Evolutionary conservation across 1,140 invertebrate species (phyloP).

Genomic region (Pseudobourletiella spinata): DNA sequence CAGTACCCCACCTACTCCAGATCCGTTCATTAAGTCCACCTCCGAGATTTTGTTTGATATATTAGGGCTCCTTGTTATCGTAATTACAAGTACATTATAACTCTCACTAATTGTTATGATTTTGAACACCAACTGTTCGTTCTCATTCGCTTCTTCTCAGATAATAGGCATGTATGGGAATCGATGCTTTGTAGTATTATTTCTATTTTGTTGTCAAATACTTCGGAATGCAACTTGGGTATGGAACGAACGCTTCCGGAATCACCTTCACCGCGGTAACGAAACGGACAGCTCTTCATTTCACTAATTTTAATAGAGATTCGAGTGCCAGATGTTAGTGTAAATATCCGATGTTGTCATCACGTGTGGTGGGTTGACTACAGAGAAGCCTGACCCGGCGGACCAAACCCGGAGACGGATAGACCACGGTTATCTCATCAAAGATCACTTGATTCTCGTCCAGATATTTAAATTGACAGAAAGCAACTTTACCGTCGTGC

Average conservation of each 20-base stretch:
- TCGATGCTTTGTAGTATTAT: neutral
- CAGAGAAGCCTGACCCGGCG: neutral
- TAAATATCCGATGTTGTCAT: no score
- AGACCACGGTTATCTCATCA: neutral
- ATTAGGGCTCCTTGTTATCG: neutral
- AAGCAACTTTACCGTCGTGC: neutral
- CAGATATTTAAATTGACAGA: constrained; percentile 1
- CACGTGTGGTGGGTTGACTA: no score
- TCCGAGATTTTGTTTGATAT: neutral
- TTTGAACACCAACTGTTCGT: neutral
- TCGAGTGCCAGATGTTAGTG: neutral
- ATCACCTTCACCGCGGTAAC: neutral
- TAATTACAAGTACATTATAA: neutral
- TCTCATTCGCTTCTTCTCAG: no score
- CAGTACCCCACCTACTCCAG: neutral
- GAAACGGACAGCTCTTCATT: neutral
- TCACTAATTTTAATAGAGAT: neutral
- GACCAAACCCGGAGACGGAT: neutral
- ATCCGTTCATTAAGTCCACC: neutral
- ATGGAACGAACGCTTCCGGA: constrained; percentile 1
- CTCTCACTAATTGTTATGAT: neutral
- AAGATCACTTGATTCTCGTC: constrained; percentile 5
- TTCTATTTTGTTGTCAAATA: neutral
- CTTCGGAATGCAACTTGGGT: neutral
- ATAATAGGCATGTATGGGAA: neutral